Percentiles rank a stretch among this genome's conserved stretches.
These are phyloP conservation scores for Cuniculus paca DNA, from an alignment of 2,797 vertebrate genomes.

Conservation along the genomic window DNA sequence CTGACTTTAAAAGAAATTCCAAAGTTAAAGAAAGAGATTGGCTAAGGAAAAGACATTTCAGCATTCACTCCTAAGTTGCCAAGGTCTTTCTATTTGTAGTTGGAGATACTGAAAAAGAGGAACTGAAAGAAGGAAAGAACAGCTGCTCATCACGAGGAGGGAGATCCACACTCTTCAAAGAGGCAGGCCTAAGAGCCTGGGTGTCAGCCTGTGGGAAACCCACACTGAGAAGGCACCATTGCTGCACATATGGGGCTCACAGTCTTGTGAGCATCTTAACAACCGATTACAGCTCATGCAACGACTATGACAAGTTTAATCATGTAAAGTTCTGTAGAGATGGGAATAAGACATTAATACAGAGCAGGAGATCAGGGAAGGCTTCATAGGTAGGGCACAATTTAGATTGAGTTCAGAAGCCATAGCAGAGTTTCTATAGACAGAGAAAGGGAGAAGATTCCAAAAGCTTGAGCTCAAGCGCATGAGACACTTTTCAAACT, in stretches of 20 bases:
- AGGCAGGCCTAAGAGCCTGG: not conserved
- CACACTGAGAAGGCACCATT: not conserved
- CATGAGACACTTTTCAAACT: not conserved
- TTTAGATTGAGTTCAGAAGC: not conserved
- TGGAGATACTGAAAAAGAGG: not conserved
- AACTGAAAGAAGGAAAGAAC: rapidly evolving
- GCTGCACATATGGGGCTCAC: not conserved
- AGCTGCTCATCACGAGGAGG: no score
- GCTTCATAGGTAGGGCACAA: rapidly evolving
- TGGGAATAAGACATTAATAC: not conserved
- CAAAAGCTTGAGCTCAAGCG: not conserved
- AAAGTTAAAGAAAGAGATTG: slow-evolving; percentile 2
- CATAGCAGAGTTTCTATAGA: rapidly evolving
- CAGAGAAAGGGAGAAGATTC: not conserved
- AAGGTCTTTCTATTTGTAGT: not conserved
- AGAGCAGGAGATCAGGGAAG: not conserved
- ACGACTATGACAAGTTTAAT: not conserved
- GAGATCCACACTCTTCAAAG: not conserved
- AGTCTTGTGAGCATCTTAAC: not conserved
- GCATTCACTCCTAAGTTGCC: no score
- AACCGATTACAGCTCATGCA: no score
- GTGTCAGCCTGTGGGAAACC: not conserved
- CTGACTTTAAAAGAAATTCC: not conserved
- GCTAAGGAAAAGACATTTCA: not conserved
- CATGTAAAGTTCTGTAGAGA: not conserved